Base-by-base conservation (phyloP, 2,797 vertebrate genomes). In the Molothrus ater region DNA sequence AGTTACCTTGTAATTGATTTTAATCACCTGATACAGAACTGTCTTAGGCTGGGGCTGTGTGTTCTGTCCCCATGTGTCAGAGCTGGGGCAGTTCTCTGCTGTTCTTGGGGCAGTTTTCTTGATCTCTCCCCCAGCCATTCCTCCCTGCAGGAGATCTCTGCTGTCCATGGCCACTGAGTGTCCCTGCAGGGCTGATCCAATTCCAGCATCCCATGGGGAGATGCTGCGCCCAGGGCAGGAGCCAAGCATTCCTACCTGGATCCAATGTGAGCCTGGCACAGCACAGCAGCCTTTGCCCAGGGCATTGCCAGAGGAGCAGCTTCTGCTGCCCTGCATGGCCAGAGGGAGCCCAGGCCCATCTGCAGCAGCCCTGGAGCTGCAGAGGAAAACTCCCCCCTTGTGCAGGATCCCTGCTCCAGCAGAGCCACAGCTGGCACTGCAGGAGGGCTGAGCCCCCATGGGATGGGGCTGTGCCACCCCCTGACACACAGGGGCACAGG, bases 11-110 rank as follows among this genome's bases (percentile, higher is more conserved):
- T 1, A 4, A 40, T 31, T 40, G 16, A 13, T 40, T 65, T 34
- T 14, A 28, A 63, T 34, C n/a, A 21, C 2, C 31, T 22, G 0
- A 1, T 2, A 24, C 16, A 68, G 29, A 60, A 60, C 36, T 60
- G 36, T 5, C 26, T 38, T 60, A 19, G 25, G 36, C 36, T 60
- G 17, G 36, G 12, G 26, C 0, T 28, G 36, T 60, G 17, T 10
- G 1, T 20, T 60, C 36, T 19, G 2, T 18, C 17, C 1, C 25
- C 34, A 5, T 1, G 3, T 38, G 34, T 36, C 34, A 38, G 34
- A 38, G 57, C n/a, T 28, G 57, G 57, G 57, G 57, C 57, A 60
- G 57, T 1, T 28, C 34, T 60, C 57, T 38, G 34, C 57, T 60
- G 57, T 13, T 3, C 57, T 2, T 28, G 24, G 56, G 54, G 57